These are phyloP conservation scores for Thamnaconus septentrionalis DNA, from an alignment of 2,113 vertebrate genomes.

Conservation along the genomic window DNA sequence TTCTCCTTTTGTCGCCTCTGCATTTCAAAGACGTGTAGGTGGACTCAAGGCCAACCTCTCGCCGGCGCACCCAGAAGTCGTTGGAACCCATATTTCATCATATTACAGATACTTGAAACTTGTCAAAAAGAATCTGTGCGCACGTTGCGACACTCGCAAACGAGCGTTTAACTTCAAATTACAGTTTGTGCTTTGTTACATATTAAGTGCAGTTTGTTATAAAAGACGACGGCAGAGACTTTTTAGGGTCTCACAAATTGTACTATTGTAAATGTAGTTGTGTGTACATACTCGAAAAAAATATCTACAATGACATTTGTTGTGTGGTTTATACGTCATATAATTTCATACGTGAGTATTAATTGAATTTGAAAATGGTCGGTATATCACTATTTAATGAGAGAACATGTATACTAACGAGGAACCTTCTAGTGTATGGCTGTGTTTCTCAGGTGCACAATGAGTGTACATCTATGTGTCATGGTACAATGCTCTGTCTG, in stretches of 20 bases:
- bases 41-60: conserved; percentile 9
- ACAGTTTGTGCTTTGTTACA: conserved; percentile 58
- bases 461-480: conserved; percentile 34
- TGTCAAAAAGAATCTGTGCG: conserved; percentile 37
- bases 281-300: conserved; percentile 70
- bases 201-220: conserved; percentile 67
- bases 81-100: conserved; percentile 8
- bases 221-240: conserved; percentile 39
- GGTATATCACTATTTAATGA: conserved; percentile 44
- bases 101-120: conserved; percentile 56
- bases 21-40: conserved; percentile 33
- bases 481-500: conserved; percentile 38
- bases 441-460: conserved; percentile 45
- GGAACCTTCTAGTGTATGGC: conserved; percentile 34
- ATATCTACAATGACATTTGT: conserved; percentile 55
- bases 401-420: conserved; percentile 34
- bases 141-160: conserved; percentile 37
- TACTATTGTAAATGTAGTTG: conserved; percentile 78
- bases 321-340: conserved; percentile 58
- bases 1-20: conserved; percentile 28
- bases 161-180: conserved; percentile 41
- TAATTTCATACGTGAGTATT: conserved; percentile 47
- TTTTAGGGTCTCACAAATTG: conserved; percentile 60
- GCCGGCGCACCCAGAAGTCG: conserved; percentile 19
- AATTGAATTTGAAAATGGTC: conserved; percentile 43